phyloP scores from a whole-genome alignment of 1,140 invertebrate species.

The roundworm (Caenorhabditis elegans) region WBcel235 BX284605.5:7162001-7162500 shows the following conservation, averaged over 20 bases:
- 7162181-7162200: constrained; percentile 7
- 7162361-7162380: not conserved
- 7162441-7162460: not conserved
- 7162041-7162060: no score
- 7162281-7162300: constrained; percentile 6
- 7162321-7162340: not conserved
- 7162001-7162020: not conserved
- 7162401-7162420: not conserved
- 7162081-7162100: no score
- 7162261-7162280: constrained; percentile 12
- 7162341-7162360: not conserved
- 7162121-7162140: constrained; percentile 14
- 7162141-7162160: constrained; percentile 13
- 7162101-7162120: no score
- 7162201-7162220: constrained; percentile 29
- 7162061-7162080: no score
- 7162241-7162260: constrained; percentile 46
- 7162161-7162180: constrained; percentile 12
- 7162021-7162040: not conserved
- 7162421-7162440: not conserved
- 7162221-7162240: constrained; percentile 45
- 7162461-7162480: not conserved
- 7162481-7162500: not conserved
- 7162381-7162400: not conserved
- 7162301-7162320: constrained; percentile 37